Conservation (phyloP, 2,888 invertebrate genomes). For the Nomada goodeniana region DNA sequence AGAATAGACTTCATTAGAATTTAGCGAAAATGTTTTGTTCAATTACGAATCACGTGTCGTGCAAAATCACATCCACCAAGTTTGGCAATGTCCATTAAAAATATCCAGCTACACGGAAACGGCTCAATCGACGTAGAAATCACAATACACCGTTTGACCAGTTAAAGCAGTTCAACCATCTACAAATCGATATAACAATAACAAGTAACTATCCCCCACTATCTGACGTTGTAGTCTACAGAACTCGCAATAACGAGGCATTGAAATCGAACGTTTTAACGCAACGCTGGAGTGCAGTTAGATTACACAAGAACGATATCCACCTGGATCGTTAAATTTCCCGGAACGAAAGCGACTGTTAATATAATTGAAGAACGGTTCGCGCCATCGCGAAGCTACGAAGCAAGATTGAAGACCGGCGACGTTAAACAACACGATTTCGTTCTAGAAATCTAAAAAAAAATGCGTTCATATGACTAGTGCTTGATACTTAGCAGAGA, state of each 20-base stretch:
- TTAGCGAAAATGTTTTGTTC: neutral
- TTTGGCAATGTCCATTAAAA: too few species aligned
- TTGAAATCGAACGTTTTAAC: neutral
- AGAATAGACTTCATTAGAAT: too few species aligned
- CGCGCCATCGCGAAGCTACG: constrained; percentile 10
- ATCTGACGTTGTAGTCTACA: neutral
- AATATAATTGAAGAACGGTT: constrained; percentile 44
- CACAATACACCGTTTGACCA: neutral
- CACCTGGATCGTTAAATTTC: constrained; percentile 18
- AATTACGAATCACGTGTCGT: neutral
- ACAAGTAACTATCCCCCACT: neutral
- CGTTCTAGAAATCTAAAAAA: constrained; percentile 16
- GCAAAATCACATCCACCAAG: too few species aligned
- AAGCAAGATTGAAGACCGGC: constrained; percentile 12
- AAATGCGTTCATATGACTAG: constrained; percentile 45
- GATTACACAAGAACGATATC: constrained; percentile 24
- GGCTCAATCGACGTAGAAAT: neutral
- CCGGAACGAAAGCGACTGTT: constrained; percentile 25
- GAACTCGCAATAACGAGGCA: constrained; percentile 22
- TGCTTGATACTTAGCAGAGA: constrained; percentile 47
- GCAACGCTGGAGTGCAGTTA: constrained; percentile 4
- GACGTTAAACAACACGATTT: constrained; percentile 5
- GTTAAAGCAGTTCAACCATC: neutral
- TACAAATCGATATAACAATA: neutral
- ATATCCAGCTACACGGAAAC: too few species aligned